These are phyloP conservation scores for Diadumene lineata DNA, from an alignment of 92 coral and sea anemone species.

Conservation along the genomic window DNA sequence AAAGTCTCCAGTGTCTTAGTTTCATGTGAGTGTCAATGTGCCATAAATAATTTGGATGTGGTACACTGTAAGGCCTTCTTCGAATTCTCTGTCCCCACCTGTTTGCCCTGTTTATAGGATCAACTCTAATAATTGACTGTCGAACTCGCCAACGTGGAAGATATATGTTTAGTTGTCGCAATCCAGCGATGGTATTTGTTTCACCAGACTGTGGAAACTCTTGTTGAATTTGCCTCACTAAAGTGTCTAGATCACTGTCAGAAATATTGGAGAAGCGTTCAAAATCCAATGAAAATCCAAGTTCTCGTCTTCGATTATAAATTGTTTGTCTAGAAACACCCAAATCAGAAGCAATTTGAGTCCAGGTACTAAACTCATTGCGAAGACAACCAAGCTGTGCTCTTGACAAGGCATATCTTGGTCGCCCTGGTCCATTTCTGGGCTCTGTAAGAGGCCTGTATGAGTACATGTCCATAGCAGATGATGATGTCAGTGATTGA, in stretches of 20 bases:
- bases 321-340: constrained; percentile 53
- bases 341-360: constrained; percentile 40
- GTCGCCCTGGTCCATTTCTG: constrained; percentile 34
- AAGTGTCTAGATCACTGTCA: constrained; percentile 31
- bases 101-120: constrained; percentile 53
- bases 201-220: constrained; percentile 58
- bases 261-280: constrained; percentile 26
- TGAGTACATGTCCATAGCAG: constrained; percentile 26
- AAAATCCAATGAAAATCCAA: constrained; percentile 45
- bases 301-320: constrained; percentile 45
- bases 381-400: constrained; percentile 44
- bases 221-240: constrained; percentile 21
- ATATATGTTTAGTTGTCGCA: constrained; percentile 26
- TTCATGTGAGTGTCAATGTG: constrained; percentile 57
- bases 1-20: constrained; percentile 42
- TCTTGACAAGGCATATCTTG: constrained; percentile 16
- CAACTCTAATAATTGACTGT: constrained; percentile 42
- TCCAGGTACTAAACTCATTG: constrained; percentile 47
- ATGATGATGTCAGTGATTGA: neutral
- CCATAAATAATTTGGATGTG: constrained; percentile 60
- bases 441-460: constrained; percentile 32
- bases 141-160: constrained; percentile 49
- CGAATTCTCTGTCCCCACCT: constrained; percentile 54
- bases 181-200: constrained; percentile 45
- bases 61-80: constrained; percentile 54